Conservation (phyloP, 2,113 vertebrate species). For the Hippocampus mohnikei region DNA sequence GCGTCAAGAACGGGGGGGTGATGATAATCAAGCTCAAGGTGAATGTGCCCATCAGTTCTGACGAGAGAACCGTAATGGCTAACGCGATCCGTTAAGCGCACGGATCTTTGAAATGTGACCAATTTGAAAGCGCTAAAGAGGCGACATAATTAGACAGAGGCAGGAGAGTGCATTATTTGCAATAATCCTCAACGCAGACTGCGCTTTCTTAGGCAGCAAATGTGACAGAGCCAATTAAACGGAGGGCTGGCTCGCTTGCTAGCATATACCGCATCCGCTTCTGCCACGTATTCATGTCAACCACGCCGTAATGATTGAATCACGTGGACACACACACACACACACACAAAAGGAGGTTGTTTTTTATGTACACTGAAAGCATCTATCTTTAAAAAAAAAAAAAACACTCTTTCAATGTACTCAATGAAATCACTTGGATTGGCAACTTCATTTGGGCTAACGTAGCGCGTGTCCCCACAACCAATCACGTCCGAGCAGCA, state of each 20-base stretch:
- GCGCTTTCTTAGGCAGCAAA: slow-evolving; percentile 19
- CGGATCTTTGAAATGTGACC: background rate
- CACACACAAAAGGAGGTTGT: background rate
- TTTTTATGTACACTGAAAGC: background rate
- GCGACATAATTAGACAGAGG: slow-evolving; percentile 41
- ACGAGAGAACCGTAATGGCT: slow-evolving; percentile 5
- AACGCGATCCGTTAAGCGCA: background rate
- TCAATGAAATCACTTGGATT: too few relatives aligned
- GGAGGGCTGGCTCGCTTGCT: slow-evolving; percentile 28
- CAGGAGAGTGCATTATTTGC: slow-evolving; percentile 18
- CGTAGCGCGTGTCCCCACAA: too few relatives aligned
- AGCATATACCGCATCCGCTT: slow-evolving; percentile 24
- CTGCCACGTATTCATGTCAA: slow-evolving; percentile 28
- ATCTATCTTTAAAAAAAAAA: too few relatives aligned
- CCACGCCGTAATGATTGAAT: slow-evolving; percentile 50
- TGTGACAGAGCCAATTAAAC: slow-evolving; percentile 55
- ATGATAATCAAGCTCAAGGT: background rate
- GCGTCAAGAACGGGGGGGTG: background rate
- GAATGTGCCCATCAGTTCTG: background rate
- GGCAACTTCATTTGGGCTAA: too few relatives aligned
- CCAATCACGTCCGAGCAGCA: too few relatives aligned
- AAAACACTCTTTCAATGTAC: too few relatives aligned
- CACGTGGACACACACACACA: background rate
- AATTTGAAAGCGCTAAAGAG: slow-evolving; percentile 2
- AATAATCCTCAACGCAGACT: slow-evolving; percentile 11